Conservation (phyloP, 2,113 vertebrate species). For the Plecturocebus donacophilus region DNA sequence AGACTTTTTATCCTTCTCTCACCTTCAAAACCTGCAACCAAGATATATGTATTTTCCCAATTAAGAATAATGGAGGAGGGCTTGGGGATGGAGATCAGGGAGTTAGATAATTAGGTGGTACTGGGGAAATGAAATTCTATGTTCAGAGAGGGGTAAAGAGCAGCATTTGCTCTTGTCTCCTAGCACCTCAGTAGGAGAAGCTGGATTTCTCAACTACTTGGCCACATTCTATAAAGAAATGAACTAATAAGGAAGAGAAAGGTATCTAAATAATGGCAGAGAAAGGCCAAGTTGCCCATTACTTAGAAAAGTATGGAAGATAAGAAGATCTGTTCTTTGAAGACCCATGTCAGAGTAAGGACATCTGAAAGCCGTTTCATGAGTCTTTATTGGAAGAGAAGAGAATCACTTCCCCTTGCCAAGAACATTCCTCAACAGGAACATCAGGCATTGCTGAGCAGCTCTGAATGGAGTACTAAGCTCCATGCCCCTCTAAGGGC, state of each 20-base stretch:
- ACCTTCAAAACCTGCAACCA: not conserved
- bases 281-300: not conserved
- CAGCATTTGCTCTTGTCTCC: not conserved
- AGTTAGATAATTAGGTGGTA: not conserved
- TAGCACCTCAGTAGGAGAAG: not conserved
- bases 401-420: not conserved
- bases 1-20: not conserved
- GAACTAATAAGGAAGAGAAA: not conserved
- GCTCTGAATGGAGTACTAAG: not conserved
- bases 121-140: not conserved
- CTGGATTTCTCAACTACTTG: not conserved
- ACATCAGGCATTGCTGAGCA: not conserved
- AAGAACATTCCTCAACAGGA: not conserved
- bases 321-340: not conserved
- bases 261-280: not conserved
- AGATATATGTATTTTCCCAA: not conserved
- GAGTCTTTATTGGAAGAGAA: not conserved
- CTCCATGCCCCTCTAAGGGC: rapidly evolving
- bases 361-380: not conserved
- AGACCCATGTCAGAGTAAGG: not conserved
- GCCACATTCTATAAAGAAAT: not conserved
- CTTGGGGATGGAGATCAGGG: not conserved
- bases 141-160: not conserved
- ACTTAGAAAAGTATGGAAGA: not conserved
- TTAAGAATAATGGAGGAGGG: not conserved